Conservation (phyloP, 2,797 vertebrate species). For the Sebastolobus alascanus region DNA sequence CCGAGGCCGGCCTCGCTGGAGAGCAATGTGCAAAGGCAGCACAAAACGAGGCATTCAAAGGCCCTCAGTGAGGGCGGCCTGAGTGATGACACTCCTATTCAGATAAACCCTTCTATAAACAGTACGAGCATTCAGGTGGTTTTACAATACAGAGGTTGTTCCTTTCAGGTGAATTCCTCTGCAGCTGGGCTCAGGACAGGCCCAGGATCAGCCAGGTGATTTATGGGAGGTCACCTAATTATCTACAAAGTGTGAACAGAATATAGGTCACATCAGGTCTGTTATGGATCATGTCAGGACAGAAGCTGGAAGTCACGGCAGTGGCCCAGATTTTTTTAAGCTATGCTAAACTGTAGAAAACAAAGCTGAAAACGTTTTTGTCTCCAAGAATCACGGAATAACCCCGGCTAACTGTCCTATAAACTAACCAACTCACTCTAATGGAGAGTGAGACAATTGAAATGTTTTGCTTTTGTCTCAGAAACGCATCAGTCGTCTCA, state of each 20-base stretch:
- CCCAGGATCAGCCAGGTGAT: background rate
- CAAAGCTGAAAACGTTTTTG: background rate
- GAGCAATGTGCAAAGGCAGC: conserved; percentile 59
- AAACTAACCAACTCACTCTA: too few relatives aligned
- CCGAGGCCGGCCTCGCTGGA: conserved; percentile 15
- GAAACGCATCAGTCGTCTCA: conserved; percentile 10
- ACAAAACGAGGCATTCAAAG: conserved; percentile 64
- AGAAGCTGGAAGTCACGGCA: background rate
- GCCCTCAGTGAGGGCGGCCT: conserved; percentile 48
- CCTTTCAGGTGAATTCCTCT: conserved; percentile 16
- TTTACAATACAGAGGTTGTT: conserved; percentile 4
- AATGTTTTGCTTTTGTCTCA: conserved; percentile 2
- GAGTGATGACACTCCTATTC: conserved; percentile 51
- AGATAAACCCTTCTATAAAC: conserved; percentile 43
- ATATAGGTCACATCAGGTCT: background rate
- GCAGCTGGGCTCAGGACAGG: background rate
- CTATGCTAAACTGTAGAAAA: background rate
- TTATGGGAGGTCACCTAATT: background rate
- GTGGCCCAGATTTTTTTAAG: background rate
- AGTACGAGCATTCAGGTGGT: conserved; percentile 46
- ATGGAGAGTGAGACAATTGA: conserved; percentile 2
- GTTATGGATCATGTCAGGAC: background rate
- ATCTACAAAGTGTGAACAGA: background rate
- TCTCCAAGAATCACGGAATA: too few relatives aligned
- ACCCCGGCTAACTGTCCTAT: background rate